Percentiles rank a stretch among this genome's conserved stretches.
These are phyloP conservation scores for Rhagonycha lutea DNA, from an alignment of 2,888 invertebrate species.

Conservation along the genomic window DNA sequence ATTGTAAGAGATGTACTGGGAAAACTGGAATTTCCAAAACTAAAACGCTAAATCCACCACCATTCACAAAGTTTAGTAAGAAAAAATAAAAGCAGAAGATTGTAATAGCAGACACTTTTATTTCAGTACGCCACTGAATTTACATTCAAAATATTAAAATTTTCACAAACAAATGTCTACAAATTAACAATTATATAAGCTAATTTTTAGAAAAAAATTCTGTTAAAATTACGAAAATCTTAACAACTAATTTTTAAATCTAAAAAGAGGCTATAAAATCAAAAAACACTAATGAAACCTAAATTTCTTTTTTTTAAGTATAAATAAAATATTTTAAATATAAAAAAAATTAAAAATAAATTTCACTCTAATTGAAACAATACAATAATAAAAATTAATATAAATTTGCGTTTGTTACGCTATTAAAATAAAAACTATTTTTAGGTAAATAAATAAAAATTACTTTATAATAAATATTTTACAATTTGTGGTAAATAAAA, in stretches of 20 bases:
- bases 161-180: not conserved
- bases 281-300: not conserved
- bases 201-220: not conserved
- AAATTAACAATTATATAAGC: not conserved
- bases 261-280: not conserved
- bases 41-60: no score
- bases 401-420: not conserved
- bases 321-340: not conserved
- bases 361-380: not conserved
- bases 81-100: not conserved
- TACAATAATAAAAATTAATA: not conserved
- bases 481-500: not conserved
- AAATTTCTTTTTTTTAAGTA: not conserved
- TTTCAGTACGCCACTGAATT: not conserved
- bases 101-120: not conserved
- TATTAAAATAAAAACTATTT: not conserved
- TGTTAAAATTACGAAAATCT: not conserved
- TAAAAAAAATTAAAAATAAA: not conserved
- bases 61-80: no score
- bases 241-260: not conserved
- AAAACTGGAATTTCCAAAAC: no score
- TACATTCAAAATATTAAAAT: not conserved
- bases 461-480: not conserved
- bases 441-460: not conserved
- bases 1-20: no score